These are phyloP conservation scores for Cheilosia impressa DNA, from an alignment of 2,888 invertebrate genomes.

Conservation along the genomic window DNA sequence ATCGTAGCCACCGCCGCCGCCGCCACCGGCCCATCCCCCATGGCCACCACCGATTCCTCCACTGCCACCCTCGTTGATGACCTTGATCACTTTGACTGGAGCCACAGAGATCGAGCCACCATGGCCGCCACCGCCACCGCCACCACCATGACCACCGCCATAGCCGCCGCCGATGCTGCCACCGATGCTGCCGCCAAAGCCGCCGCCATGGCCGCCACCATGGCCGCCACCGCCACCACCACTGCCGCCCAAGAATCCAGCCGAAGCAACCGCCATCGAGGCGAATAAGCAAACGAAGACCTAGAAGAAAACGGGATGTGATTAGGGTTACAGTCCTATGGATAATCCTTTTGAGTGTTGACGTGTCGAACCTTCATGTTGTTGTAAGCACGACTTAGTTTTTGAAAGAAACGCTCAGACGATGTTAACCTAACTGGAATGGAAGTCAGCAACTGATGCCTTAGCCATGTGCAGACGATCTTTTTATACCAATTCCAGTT, in stretches of 20 bases:
- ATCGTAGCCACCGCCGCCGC: slow-evolving; percentile 33
- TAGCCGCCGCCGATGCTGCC: slow-evolving; percentile 23
- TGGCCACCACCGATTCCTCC: slow-evolving; percentile 60
- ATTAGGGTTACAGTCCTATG: slow-evolving; percentile 37
- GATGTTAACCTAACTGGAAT: slow-evolving; percentile 66
- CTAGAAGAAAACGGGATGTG: slow-evolving; percentile 45
- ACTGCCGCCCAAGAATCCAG: slow-evolving; percentile 69
- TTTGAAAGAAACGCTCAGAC: slow-evolving; percentile 51
- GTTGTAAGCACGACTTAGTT: slow-evolving; percentile 45
- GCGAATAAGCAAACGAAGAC: slow-evolving; percentile 76
- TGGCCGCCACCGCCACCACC: slow-evolving; percentile 57
- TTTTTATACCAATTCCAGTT: slow-evolving; percentile 62
- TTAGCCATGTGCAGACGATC: slow-evolving; percentile 60
- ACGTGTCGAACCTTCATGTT: slow-evolving; percentile 57
- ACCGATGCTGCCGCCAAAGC: slow-evolving; percentile 1
- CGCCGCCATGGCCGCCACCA: slow-evolving; percentile 20
- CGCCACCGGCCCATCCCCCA: slow-evolving; percentile 54
- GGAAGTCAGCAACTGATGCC: slow-evolving; percentile 67
- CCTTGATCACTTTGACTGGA: slow-evolving; percentile 66
- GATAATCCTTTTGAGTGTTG: slow-evolving; percentile 33
- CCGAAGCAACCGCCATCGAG: slow-evolving; percentile 71
- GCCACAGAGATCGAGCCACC: slow-evolving; percentile 57
- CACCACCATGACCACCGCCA: slow-evolving; percentile 38
- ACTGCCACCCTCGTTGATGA: slow-evolving; percentile 60
- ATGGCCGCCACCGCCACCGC: slow-evolving; percentile 49